phyloP scores from a whole-genome alignment of 1,140 invertebrate species.

The Macrostomum lignano region DNA sequence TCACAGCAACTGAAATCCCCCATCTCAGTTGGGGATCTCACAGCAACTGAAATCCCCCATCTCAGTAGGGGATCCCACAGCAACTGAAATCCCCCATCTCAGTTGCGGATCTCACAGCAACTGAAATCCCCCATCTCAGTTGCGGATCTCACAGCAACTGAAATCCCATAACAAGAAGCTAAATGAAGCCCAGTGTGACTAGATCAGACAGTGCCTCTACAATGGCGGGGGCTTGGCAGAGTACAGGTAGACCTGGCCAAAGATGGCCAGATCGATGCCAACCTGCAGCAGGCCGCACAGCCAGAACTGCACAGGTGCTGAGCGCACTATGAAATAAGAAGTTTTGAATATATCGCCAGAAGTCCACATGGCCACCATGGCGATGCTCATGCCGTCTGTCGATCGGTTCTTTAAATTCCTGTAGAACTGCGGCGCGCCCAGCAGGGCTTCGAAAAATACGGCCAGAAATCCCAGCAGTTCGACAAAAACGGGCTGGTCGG shows the following conservation, averaged over 20 bases:
- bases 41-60: too few relatives aligned
- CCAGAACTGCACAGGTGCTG: slow-evolving; percentile 72
- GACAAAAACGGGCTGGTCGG: slow-evolving; percentile 34
- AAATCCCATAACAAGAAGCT: too few relatives aligned
- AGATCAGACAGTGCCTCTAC: too few relatives aligned
- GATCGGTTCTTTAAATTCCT: slow-evolving; percentile 62
- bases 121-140: too few relatives aligned
- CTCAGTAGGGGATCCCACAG: too few relatives aligned
- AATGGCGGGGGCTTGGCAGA: slow-evolving; percentile 3
- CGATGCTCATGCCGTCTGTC: slow-evolving; percentile 66
- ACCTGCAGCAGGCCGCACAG: slow-evolving; percentile 70
- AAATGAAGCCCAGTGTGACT: too few relatives aligned
- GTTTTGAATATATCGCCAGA: slow-evolving; percentile 76
- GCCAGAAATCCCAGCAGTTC: slow-evolving; percentile 44
- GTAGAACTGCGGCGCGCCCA: slow-evolving; percentile 67
- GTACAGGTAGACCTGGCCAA: slow-evolving; percentile 35
- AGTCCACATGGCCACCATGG: slow-evolving; percentile 89
- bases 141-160: too few relatives aligned
- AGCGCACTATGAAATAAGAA: slow-evolving; percentile 59
- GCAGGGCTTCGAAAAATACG: slow-evolving; percentile 75
- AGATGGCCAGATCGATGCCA: slow-evolving; percentile 47
- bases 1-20: too few relatives aligned
- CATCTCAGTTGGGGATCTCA: too few relatives aligned
- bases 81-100: too few relatives aligned
- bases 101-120: too few relatives aligned